Base-by-base conservation (phyloP, 2,113 vertebrate genomes). In the Grammatotria lemairii region DNA sequence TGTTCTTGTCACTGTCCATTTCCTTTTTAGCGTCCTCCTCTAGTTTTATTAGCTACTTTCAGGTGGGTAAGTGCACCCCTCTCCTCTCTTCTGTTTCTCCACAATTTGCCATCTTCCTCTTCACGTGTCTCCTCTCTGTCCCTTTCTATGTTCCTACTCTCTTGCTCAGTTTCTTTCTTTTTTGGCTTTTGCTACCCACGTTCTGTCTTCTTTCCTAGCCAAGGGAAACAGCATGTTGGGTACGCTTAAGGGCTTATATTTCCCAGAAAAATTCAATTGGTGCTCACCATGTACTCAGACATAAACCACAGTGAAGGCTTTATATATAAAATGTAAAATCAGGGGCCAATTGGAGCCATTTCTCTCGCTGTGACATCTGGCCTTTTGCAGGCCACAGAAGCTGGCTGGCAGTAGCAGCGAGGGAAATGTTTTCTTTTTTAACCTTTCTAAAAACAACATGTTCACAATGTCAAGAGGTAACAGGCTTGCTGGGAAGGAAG, bases 181-280 rank as follows among this genome's bases (percentile, higher is more conserved):
- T 63, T 85, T 65, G 58, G 58, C 83, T 57, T 79, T 88, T 35
- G n/a, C 86, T 42, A 9, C 47, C 47, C 60, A 85, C 51, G 16
- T 84, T 85, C 78, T 81, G 83, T 84, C 49, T 68, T 80, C 70
- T 57, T 11, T 49, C 16, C 63, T 10, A 5, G 89, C 86, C 87
- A 91, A 88, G 33, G 79, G 87, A 93, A 91, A 95, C 86, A 85
- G 82, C 21, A 54, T 40, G 51, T 87, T 79, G 28, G 58, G 73
- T 86, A 54, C 33, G 38, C 68, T 86, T 4, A 26, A 82, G 88
- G 81, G 83, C 88, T 95, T 88, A 49, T 84, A 82, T 93, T 94
- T 94, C 93, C 81, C 78, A 85, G 94, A 88, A 94, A 94, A 93
- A 84, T 89, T 84, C 40, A 93, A 94, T 94, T 91, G 93, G 90